Conservation (phyloP, 2,797 vertebrate species). For the Typhlichthys eigenmanni region DNA sequence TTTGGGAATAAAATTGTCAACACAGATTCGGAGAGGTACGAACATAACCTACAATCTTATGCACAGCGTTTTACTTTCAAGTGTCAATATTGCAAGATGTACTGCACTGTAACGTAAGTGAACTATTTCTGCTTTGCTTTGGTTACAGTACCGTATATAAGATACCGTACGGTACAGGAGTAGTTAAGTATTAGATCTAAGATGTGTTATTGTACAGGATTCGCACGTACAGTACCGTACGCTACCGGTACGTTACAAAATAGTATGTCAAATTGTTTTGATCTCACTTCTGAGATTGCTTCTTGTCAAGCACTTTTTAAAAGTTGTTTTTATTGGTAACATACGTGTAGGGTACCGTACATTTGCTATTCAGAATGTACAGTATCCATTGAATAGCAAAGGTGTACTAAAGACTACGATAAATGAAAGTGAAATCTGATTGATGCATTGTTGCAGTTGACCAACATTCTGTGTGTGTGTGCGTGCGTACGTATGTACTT, state of each 20-base stretch:
- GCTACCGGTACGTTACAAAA: too few species aligned
- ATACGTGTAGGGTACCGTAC: background rate
- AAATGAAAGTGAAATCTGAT: background rate
- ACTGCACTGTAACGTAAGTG: too few species aligned
- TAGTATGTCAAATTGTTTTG: background rate
- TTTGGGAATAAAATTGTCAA: background rate
- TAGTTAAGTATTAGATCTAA: too few species aligned
- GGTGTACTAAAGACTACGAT: background rate
- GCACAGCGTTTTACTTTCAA: too few species aligned
- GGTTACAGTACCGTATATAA: too few species aligned
- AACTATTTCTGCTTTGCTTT: too few species aligned
- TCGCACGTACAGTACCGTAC: constrained; percentile 16
- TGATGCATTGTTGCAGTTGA: background rate
- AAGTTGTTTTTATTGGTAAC: background rate
- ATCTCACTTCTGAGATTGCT: background rate
- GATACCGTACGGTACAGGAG: too few species aligned
- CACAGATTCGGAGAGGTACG: background rate
- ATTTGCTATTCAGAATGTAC: background rate
- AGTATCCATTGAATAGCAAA: too few species aligned
- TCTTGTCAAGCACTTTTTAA: background rate
- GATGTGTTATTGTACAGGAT: background rate
- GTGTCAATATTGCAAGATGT: too few species aligned
- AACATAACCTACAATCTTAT: background rate
- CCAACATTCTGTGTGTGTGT: background rate
- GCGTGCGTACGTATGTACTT: constrained; percentile 19